Conservation (phyloP, 2,888 invertebrate species). For the Cyclophora punctaria region DNA sequence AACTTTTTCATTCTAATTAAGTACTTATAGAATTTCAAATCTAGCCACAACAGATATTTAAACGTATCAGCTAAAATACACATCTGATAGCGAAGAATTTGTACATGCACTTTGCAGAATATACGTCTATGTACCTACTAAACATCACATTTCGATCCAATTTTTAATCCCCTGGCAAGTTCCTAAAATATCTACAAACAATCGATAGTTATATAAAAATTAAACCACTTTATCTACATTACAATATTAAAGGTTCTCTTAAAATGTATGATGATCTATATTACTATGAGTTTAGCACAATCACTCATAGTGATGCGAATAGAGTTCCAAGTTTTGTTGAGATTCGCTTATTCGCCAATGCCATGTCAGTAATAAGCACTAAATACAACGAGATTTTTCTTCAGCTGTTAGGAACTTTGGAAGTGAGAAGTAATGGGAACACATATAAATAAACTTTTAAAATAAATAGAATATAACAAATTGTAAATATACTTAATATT, state of each 20-base stretch:
- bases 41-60: no score
- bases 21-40: no score
- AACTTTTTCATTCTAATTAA: no score
- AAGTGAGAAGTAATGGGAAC: no score
- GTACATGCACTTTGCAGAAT: not conserved
- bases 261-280: constrained; percentile 54
- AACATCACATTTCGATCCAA: constrained; percentile 9
- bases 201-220: constrained; percentile 32
- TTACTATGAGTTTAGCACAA: constrained; percentile 75
- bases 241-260: constrained; percentile 50
- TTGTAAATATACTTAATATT: no score
- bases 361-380: no score
- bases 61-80: no score
- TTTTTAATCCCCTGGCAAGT: constrained; percentile 29
- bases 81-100: no score
- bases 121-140: not conserved
- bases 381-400: no score
- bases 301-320: constrained; percentile 69
- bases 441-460: no score
- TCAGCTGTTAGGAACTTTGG: no score
- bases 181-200: constrained; percentile 33
- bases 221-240: constrained; percentile 31
- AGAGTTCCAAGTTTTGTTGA: constrained; percentile 34
- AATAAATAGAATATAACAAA: no score
- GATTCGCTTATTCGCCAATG: not conserved